These are phyloP conservation scores for Ophiodon elongatus DNA, from an alignment of 2,113 vertebrate genomes.

Conservation along the genomic window DNA sequence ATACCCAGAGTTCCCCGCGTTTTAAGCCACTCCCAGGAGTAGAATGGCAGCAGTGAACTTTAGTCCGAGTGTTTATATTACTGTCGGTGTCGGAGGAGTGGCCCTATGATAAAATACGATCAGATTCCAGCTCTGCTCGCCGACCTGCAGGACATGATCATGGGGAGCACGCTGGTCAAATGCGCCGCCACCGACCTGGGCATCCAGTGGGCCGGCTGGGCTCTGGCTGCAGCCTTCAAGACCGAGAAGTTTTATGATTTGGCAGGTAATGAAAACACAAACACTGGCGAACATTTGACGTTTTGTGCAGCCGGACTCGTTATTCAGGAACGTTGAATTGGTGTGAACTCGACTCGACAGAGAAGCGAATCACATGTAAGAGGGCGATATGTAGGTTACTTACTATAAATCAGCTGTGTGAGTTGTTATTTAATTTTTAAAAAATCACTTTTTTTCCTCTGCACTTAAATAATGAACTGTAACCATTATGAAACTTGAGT, in stretches of 20 bases:
- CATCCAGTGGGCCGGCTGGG: conserved; percentile 86
- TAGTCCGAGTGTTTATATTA: conserved; percentile 14
- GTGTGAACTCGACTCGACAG: not conserved
- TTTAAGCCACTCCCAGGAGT: conserved; percentile 16
- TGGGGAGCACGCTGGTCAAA: conserved; percentile 73
- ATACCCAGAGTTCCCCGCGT: conserved; percentile 67
- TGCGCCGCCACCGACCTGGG: conserved; percentile 78
- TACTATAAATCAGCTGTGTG: not conserved
- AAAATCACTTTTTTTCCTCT: not conserved
- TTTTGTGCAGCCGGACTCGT: conserved; percentile 1
- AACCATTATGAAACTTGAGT: conserved; percentile 56
- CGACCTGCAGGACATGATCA: conserved; percentile 56
- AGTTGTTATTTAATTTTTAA: not conserved
- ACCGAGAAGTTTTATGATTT: conserved; percentile 88
- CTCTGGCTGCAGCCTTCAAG: conserved; percentile 73
- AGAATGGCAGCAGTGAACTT: conserved; percentile 68
- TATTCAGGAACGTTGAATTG: not conserved
- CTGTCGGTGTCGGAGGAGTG: conserved; percentile 32
- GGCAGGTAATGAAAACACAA: conserved; percentile 76
- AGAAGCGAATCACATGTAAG: not conserved
- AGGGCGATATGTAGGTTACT: fast-evolving
- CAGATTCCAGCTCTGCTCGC: conserved; percentile 34
- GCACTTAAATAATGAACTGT: not conserved
- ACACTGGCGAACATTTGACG: no score
- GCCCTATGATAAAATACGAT: conserved; percentile 26